Conservation (phyloP, 2,797 vertebrate species). For the Caiman crocodilus region DNA sequence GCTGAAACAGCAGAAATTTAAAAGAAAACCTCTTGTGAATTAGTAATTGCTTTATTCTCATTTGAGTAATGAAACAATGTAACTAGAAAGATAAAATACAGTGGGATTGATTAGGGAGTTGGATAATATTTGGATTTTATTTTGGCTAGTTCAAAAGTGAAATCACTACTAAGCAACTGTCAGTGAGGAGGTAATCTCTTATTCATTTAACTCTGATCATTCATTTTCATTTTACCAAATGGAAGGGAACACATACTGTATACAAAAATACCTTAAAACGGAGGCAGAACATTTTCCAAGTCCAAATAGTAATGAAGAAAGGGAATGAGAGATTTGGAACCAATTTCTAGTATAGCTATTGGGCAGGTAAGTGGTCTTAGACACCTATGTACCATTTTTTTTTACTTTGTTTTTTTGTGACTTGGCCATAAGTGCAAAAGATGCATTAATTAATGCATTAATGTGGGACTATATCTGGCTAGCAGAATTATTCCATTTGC, state of each 20-base stretch:
- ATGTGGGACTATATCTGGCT: too few relatives aligned
- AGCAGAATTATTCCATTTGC: too few relatives aligned
- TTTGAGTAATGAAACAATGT: neutral
- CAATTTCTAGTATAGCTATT: too few relatives aligned
- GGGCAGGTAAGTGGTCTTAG: too few relatives aligned
- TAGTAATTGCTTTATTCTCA: constrained; percentile 25
- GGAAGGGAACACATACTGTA: neutral
- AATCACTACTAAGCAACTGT: neutral
- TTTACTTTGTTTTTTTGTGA: too few relatives aligned
- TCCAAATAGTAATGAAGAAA: neutral
- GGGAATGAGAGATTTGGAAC: neutral
- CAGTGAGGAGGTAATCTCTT: neutral
- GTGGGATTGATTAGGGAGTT: neutral
- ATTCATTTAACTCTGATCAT: neutral
- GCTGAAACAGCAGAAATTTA: constrained; percentile 23
- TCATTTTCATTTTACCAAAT: neutral
- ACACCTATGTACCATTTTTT: too few relatives aligned
- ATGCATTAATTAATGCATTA: too few relatives aligned
- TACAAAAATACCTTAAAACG: neutral
- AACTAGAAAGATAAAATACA: neutral
- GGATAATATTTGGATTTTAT: neutral
- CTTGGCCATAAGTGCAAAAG: too few relatives aligned
- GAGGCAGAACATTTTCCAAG: neutral
- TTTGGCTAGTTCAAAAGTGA: neutral
- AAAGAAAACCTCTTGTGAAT: neutral